Evolutionary conservation across 35 echinoderm and acorn worm species (phyloP), one percentile per base, ranked within the genome.

Genomic region (Apostichopus parvimensis): DNA sequence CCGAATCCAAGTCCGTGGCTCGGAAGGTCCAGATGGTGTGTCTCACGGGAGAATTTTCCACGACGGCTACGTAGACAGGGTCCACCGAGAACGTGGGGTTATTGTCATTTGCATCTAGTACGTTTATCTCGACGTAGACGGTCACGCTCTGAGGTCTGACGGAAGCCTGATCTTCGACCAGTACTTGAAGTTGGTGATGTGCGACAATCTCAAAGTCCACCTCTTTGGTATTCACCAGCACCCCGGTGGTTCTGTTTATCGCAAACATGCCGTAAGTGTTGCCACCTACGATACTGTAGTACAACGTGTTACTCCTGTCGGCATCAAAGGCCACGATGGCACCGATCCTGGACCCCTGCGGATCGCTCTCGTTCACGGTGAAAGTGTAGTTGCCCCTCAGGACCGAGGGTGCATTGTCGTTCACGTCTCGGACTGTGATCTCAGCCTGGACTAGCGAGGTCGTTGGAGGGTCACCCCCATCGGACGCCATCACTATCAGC

Each of bases 21-120:
- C 79, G 82, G 17, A 99, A 96, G 12, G 97, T 99, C 93, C 94
- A 96, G 0, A 96, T 55, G 9, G 81, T 13, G 12, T 80, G 53
- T 79, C 83, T 87, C 56, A 77, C 68, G 7, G 95, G 72, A 11
- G 86, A 61, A 60, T 96, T 96, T 79, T 99, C 97, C 68, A 91
- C 77, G 3, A 99, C 55, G 18, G 66, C 87, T 12, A 99, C 81
- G 56, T 91, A 87, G 85, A 96, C 92, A 57, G 94, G 97, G 84
- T 99, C 92, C 24, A 82, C 73, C 8, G 54, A 54, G 28, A 99
- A 99, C 5, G 54, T 84, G 1, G 97, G 97, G 10, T 92, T 34
- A 92, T 99, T 99, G 79, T 99, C 97, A 66, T 99, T 99, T 24
- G 92, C 61, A 78, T 99, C 97, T 9, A 93, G 23, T 61, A 99